Conservation (phyloP, 2,888 invertebrate species). For the Brassicogethes aeneus region DNA sequence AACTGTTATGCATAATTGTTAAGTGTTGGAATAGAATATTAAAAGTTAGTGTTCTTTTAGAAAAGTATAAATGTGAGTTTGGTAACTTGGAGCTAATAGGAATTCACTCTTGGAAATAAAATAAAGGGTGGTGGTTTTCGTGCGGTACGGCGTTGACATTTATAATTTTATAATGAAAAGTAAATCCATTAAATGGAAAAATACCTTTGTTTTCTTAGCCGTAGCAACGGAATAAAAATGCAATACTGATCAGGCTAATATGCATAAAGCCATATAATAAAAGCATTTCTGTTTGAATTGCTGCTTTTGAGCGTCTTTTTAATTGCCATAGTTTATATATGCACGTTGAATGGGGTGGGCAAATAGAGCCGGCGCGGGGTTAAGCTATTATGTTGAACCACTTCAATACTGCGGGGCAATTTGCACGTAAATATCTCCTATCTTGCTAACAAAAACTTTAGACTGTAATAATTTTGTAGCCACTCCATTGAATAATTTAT, state of each 20-base stretch:
- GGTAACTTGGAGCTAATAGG: too few relatives aligned
- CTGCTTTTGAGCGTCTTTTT: conserved; percentile 10
- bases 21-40: too few relatives aligned
- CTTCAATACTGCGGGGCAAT: conserved; percentile 11
- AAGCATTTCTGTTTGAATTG: neutral
- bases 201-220: neutral
- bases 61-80: too few relatives aligned
- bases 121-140: too few relatives aligned
- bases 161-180: neutral
- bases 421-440: conserved; percentile 14
- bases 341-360: conserved; percentile 8
- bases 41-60: too few relatives aligned
- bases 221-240: neutral
- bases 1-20: too few relatives aligned
- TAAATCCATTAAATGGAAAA: neutral
- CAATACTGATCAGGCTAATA: neutral
- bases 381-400: conserved; percentile 10
- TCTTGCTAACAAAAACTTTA: conserved; percentile 12
- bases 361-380: conserved; percentile 7
- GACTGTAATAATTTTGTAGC: conserved; percentile 10
- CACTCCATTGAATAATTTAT: conserved; percentile 13
- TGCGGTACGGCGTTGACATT: neutral
- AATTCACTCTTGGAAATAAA: too few relatives aligned
- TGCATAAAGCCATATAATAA: conserved; percentile 1
- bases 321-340: conserved; percentile 13